phyloP scores from a whole-genome alignment of 2,113 vertebrate genomes.

The Malurus cyaneus region DNA sequence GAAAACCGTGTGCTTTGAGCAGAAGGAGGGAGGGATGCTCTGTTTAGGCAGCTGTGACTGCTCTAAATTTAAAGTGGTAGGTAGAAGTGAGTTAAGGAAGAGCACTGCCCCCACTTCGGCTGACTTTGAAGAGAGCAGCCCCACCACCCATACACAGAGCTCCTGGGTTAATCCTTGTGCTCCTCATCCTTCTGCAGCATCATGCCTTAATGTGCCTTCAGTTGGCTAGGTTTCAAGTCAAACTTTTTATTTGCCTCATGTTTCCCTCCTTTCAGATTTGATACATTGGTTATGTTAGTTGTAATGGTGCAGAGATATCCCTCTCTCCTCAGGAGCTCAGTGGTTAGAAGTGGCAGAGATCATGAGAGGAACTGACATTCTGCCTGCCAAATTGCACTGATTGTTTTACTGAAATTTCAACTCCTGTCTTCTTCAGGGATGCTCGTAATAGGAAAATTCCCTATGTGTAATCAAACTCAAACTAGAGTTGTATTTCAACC shows the following conservation, averaged over 20 bases:
- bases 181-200: neutral
- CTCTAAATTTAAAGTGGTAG: neutral
- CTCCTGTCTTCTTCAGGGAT: neutral
- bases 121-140: neutral
- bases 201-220: neutral
- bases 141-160: neutral
- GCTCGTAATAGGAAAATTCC: neutral
- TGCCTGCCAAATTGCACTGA: neutral
- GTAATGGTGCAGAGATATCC: slow-evolving; percentile 6
- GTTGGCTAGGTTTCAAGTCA: neutral
- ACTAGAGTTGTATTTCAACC: neutral
- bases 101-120: neutral
- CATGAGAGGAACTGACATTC: neutral
- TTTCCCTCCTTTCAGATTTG: neutral
- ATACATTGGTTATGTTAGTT: neutral
- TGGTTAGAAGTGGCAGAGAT: neutral
- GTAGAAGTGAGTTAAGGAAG: neutral
- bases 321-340: neutral
- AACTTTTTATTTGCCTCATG: neutral
- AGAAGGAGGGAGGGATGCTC: neutral
- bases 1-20: neutral
- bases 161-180: neutral
- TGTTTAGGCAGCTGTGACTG: neutral
- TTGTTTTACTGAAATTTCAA: neutral
- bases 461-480: neutral